Percentiles rank a stretch among this genome's conserved stretches.
Evolutionary conservation across 2,888 invertebrate species (phyloP).

Genomic region (Meganola albula): DNA sequence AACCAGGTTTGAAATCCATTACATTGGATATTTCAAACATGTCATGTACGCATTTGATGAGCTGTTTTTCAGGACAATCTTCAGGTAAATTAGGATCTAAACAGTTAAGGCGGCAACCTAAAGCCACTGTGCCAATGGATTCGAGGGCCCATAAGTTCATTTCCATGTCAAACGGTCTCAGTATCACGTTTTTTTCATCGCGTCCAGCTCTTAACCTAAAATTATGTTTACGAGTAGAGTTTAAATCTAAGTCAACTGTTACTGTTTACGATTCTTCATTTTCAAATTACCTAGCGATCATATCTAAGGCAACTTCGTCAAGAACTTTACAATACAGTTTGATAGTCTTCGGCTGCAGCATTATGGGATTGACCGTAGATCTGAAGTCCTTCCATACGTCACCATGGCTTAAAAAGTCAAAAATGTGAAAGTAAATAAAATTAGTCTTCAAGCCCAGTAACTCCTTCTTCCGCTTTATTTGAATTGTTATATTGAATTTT

Average conservation of each 20-base stretch:
- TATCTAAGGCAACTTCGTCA: slow-evolving; percentile 81
- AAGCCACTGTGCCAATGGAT: slow-evolving; percentile 59
- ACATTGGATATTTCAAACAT: slow-evolving; percentile 35
- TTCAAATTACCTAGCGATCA: slow-evolving; percentile 80
- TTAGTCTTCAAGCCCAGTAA: no score
- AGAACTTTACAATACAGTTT: slow-evolving; percentile 81
- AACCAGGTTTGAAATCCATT: slow-evolving; percentile 48
- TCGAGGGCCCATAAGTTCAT: slow-evolving; percentile 81
- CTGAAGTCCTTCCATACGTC: slow-evolving; percentile 87
- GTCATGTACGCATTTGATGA: slow-evolving; percentile 49
- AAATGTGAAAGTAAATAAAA: no score
- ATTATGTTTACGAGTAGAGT: no score
- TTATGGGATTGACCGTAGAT: slow-evolving; percentile 84
- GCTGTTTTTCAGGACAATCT: slow-evolving; percentile 46
- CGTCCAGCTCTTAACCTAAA: slow-evolving; percentile 74
- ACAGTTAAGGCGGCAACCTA: slow-evolving; percentile 56
- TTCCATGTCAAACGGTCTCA: slow-evolving; percentile 72
- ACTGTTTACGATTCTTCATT: no score
- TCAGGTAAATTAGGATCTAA: slow-evolving; percentile 45
- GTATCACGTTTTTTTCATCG: slow-evolving; percentile 73
- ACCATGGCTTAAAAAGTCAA: no score
- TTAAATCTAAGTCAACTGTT: no score
- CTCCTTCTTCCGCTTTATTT: no score
- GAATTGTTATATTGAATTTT: no score
- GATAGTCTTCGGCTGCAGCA: slow-evolving; percentile 85